phyloP scores from a whole-genome alignment of 1,140 invertebrate species.

The Campoletis sonorensis region DNA sequence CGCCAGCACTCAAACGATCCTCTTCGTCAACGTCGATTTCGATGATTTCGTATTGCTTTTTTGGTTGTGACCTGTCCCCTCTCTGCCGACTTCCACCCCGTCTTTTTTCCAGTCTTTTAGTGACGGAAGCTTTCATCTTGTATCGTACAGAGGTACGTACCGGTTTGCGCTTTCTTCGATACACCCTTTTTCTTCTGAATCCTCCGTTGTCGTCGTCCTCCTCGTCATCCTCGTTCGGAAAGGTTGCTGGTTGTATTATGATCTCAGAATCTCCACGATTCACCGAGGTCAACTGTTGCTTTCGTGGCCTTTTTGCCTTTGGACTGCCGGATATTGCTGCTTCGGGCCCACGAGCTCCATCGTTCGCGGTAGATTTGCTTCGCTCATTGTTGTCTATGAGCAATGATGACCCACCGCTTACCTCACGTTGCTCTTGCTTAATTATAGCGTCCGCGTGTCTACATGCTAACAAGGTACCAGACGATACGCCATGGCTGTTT shows the following conservation, averaged over 20 bases:
- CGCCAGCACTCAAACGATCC: slow-evolving; percentile 51
- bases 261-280: slow-evolving; percentile 74
- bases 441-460: background rate
- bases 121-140: slow-evolving; percentile 48
- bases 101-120: slow-evolving; percentile 60
- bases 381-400: slow-evolving; percentile 1
- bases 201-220: slow-evolving; percentile 61
- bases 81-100: slow-evolving; percentile 61
- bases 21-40: slow-evolving; percentile 72
- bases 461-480: slow-evolving; percentile 26
- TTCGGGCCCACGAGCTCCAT: background rate
- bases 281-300: slow-evolving; percentile 72
- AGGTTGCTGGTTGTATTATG: slow-evolving; percentile 72
- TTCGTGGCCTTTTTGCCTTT: slow-evolving; percentile 71
- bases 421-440: background rate
- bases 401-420: background rate
- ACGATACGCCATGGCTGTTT: slow-evolving; percentile 1
- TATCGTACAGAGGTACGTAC: slow-evolving; percentile 52
- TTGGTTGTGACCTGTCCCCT: slow-evolving; percentile 37
- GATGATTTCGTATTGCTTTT: slow-evolving; percentile 67
- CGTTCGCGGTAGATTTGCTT: background rate
- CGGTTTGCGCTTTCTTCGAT: slow-evolving; percentile 15
- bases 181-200: slow-evolving; percentile 56
- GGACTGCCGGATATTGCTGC: background rate
- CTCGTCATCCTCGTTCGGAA: slow-evolving; percentile 66